Conservation (phyloP, 1,140 invertebrate genomes). For the Pseudobourletiella spinata region DNA sequence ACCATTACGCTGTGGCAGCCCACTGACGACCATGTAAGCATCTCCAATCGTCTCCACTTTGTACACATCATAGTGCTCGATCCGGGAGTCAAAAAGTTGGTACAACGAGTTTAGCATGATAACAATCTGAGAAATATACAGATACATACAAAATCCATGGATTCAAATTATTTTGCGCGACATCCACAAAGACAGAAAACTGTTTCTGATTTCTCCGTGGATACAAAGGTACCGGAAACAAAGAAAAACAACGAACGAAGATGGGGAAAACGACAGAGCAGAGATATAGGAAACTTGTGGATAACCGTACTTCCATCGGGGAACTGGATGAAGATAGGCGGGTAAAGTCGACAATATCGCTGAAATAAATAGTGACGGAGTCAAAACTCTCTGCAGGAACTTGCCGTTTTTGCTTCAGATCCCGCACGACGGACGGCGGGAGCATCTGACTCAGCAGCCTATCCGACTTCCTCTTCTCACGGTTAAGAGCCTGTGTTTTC, state of each 20-base stretch:
- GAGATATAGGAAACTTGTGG: too few species aligned
- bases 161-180: too few species aligned
- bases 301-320: conserved; percentile 40
- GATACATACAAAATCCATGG: conserved; percentile 5
- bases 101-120: conserved; percentile 43
- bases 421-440: conserved; percentile 43
- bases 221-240: background rate
- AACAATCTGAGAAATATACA: conserved; percentile 40
- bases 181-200: too few species aligned
- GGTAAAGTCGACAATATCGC: conserved; percentile 43
- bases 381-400: conserved; percentile 43
- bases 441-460: conserved; percentile 45
- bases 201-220: too few species aligned
- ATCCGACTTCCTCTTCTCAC: conserved; percentile 45
- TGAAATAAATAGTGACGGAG: conserved; percentile 43
- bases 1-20: conserved; percentile 36
- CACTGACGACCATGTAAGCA: conserved; percentile 31
- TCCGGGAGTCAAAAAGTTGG: conserved; percentile 42
- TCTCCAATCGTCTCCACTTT: conserved; percentile 39
- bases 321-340: conserved; percentile 41
- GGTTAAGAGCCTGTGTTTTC: conserved; percentile 41
- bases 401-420: conserved; percentile 43
- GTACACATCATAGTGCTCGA: conserved; percentile 45
- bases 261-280: background rate
- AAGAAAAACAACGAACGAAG: background rate